A percentile compares a stretch with the other conserved stretches of the same genome.
Evolutionary conservation across 2,797 vertebrate species (phyloP).

Genomic region (Sebastes nivosus): DNA sequence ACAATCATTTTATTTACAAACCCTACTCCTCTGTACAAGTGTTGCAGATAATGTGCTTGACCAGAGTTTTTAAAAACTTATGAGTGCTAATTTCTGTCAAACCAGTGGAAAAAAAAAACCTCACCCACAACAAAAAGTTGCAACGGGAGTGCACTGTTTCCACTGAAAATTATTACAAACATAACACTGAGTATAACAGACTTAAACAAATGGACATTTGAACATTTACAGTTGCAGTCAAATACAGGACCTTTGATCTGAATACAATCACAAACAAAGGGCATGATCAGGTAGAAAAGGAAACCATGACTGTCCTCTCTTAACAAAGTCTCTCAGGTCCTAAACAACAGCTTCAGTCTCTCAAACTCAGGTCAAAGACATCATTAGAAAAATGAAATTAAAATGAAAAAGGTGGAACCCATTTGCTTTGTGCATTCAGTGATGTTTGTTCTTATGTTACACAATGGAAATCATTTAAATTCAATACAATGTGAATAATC

Average conservation of each 20-base stretch:
- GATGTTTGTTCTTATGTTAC: constrained; percentile 35
- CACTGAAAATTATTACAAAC: constrained; percentile 75
- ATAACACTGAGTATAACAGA: constrained; percentile 73
- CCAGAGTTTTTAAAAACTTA: constrained; percentile 64
- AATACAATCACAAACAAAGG: constrained; percentile 75
- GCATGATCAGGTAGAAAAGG: constrained; percentile 53
- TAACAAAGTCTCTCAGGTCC: constrained; percentile 58
- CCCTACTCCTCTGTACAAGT: constrained; percentile 80
- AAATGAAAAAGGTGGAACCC: constrained; percentile 34
- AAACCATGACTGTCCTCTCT: constrained; percentile 56
- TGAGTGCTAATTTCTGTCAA: constrained; percentile 68
- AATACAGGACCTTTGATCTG: constrained; percentile 70
- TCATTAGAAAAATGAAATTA: constrained; percentile 49
- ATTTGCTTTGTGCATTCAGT: constrained; percentile 53
- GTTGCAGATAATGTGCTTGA: constrained; percentile 74
- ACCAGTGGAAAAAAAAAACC: constrained; percentile 61
- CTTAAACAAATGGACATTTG: constrained; percentile 72
- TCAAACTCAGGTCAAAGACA: constrained; percentile 50
- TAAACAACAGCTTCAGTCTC: constrained; percentile 51
- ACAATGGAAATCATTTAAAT: constrained; percentile 65
- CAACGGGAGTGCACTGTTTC: constrained; percentile 72
- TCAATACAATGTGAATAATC: constrained; percentile 55
- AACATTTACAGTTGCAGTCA: constrained; percentile 80
- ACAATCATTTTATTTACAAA: constrained; percentile 87
- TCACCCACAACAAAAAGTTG: constrained; percentile 69